Conservation (phyloP, 2,888 invertebrate genomes). For the Pycnomerus fuliginosus region DNA sequence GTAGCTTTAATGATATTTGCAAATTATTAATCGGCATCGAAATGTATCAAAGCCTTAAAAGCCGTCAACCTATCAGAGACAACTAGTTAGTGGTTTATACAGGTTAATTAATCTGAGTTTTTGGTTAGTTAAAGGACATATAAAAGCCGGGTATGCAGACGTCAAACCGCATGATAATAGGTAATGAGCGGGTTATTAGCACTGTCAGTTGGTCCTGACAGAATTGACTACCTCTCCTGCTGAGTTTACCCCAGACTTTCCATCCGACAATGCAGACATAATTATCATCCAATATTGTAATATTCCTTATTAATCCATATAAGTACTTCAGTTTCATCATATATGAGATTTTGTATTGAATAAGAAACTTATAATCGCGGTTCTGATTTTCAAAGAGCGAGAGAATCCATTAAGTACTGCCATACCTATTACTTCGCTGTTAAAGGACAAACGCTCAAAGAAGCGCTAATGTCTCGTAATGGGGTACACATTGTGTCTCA, state of each 20-base stretch:
- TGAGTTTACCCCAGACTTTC: slow-evolving; percentile 32
- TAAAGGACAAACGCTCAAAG: slow-evolving; percentile 51
- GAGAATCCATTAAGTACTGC: too few relatives aligned
- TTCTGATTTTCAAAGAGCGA: too few relatives aligned
- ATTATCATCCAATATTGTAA: slow-evolving; percentile 30
- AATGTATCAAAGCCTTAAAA: slow-evolving; percentile 17
- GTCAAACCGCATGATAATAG: slow-evolving; percentile 47
- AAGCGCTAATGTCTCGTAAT: slow-evolving; percentile 51
- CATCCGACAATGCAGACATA: slow-evolving; percentile 34
- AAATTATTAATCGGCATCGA: too few relatives aligned
- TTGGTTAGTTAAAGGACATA: slow-evolving; percentile 47
- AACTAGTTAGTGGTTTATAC: slow-evolving; percentile 47
- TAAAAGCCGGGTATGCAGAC: slow-evolving; percentile 43
- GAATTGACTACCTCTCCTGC: slow-evolving; percentile 38
- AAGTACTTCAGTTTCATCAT: too few relatives aligned
- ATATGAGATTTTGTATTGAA: too few relatives aligned
- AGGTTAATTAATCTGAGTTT: slow-evolving; percentile 49
- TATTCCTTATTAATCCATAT: slow-evolving; percentile 14
- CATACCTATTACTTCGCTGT: slow-evolving; percentile 48
- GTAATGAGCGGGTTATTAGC: slow-evolving; percentile 50
- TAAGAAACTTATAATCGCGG: too few relatives aligned
- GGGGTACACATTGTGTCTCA: slow-evolving; percentile 49
- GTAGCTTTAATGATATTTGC: too few relatives aligned
- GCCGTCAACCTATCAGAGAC: slow-evolving; percentile 42
- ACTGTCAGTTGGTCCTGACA: slow-evolving; percentile 45